Base-by-base conservation (phyloP, 2,888 invertebrate species). In the Stenurella melanura region DNA sequence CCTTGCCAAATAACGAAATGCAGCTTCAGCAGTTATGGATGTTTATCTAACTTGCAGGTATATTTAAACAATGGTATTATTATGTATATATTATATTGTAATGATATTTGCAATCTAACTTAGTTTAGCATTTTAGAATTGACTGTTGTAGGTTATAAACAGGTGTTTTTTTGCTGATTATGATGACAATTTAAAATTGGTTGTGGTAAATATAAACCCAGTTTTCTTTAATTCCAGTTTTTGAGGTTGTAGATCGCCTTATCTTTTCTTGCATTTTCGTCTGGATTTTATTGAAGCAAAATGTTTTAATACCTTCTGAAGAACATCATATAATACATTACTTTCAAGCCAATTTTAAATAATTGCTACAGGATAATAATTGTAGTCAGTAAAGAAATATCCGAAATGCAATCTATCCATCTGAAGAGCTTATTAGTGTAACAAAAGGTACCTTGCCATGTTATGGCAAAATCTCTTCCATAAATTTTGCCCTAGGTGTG, bases 341-440 rank as follows among this genome's bases (percentile, higher is more conserved):
- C 50, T 17, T n/a, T 50, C n/a, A n/a, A n/a, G n/a, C 50, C 50
- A 50, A 50, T 50, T 50, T 50, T n/a, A 50, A 50, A 50, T 15
- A 50, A 50, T 50, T 50, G 50, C 50, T 50, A n/a, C n/a, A 12
- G 1, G 50, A 50, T 50, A 50, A 50, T 50, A 50, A 50, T 50
- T 15, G 7, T 50, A 50, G n/a, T n/a, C 50, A 19, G 58, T 58
- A 58, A 71, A 76, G 38, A 58, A 34, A 70, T 76, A 76, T 70
- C 38, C 17, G 61, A 63, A 79, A 77, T 73, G 79, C 75, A 75
- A 75, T 77, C 75, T 74, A 75, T 77, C 74, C 75, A 77, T 75
- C 75, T 73, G 57, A 75, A 79, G 79, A 79, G 79, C 79, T 79
- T 79, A 79, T 70, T 77, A 75, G 77, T 75, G 30, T 79, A 74